Evolutionary conservation across 1,140 invertebrate species (phyloP).

Genomic region (Potamilus streckersoni): DNA sequence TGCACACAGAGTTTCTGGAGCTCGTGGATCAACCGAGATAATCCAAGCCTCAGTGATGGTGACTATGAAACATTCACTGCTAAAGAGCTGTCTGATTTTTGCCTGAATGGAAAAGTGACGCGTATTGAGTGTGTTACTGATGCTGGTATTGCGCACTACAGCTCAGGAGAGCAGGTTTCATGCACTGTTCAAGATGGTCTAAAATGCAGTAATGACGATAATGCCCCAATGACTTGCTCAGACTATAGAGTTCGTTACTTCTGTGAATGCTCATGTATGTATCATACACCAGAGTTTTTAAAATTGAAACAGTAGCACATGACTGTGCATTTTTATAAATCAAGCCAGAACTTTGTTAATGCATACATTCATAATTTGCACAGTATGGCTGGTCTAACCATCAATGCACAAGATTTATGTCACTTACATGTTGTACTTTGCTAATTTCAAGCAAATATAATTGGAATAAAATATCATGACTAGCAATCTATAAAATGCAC

Average conservation of each 20-base stretch:
- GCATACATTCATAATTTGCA: no score
- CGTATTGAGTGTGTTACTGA: constrained; percentile 46
- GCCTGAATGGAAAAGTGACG: constrained; percentile 44
- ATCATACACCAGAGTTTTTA: no score
- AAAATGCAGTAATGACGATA: constrained; percentile 25
- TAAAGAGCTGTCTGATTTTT: constrained; percentile 39
- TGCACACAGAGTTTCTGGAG: constrained; percentile 36
- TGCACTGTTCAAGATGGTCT: constrained; percentile 34
- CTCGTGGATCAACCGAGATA: constrained; percentile 51
- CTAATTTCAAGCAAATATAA: no score
- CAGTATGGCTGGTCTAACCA: no score
- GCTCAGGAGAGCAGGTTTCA: constrained; percentile 34
- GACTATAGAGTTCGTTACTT: constrained; percentile 66
- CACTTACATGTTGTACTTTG: no score
- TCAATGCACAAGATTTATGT: no score
- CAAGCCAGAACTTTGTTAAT: no score
- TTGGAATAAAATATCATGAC: no score
- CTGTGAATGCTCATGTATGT: constrained; percentile 59
- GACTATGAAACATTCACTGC: constrained; percentile 43
- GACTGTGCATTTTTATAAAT: no score
- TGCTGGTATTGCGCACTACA: constrained; percentile 29
- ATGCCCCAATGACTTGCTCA: constrained; percentile 47
- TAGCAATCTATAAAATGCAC: no score
- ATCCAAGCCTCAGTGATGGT: constrained; percentile 38
- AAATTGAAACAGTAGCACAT: no score